phyloP scores from a whole-genome alignment of 2,888 invertebrate species.

The Amphipyra tragopoginis region DNA sequence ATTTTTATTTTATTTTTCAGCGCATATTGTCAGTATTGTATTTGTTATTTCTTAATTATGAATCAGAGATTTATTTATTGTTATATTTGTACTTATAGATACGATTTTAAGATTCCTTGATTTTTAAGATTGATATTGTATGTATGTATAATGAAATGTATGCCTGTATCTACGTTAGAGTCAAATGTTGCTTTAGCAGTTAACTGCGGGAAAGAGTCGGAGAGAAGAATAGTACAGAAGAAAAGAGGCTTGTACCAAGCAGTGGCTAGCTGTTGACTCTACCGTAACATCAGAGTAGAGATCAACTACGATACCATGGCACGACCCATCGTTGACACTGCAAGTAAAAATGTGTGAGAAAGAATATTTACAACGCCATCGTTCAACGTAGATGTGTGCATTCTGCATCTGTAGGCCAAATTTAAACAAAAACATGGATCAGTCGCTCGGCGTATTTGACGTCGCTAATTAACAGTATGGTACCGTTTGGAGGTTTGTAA shows the following conservation, averaged over 20 bases:
- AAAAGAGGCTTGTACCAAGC: too few relatives aligned
- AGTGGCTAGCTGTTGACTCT: constrained; percentile 5
- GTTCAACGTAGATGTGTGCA: too few relatives aligned
- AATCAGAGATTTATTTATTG: constrained; percentile 62
- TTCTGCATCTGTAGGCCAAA: too few relatives aligned
- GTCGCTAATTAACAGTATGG: too few relatives aligned
- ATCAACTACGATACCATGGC: too few relatives aligned
- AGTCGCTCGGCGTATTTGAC: too few relatives aligned
- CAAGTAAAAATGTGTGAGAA: too few relatives aligned
- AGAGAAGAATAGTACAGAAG: too few relatives aligned
- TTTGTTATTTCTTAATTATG: constrained; percentile 50
- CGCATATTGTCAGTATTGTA: constrained; percentile 51
- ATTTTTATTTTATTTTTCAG: constrained; percentile 24
- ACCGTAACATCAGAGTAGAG: constrained; percentile 17
- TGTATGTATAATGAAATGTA: neutral
- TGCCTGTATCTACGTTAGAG: constrained; percentile 8
- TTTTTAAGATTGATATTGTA: constrained; percentile 23
- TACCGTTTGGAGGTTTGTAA: too few relatives aligned
- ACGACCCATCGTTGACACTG: too few relatives aligned
- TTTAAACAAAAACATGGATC: too few relatives aligned
- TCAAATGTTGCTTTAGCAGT: constrained; percentile 2
- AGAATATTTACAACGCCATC: too few relatives aligned
- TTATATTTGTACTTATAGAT: constrained; percentile 55
- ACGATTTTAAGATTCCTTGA: constrained; percentile 26
- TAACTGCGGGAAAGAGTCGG: neutral